Evolutionary conservation across 1,140 invertebrate genomes (phyloP).

Genomic region (Macrotrachela quadricornifera): DNA sequence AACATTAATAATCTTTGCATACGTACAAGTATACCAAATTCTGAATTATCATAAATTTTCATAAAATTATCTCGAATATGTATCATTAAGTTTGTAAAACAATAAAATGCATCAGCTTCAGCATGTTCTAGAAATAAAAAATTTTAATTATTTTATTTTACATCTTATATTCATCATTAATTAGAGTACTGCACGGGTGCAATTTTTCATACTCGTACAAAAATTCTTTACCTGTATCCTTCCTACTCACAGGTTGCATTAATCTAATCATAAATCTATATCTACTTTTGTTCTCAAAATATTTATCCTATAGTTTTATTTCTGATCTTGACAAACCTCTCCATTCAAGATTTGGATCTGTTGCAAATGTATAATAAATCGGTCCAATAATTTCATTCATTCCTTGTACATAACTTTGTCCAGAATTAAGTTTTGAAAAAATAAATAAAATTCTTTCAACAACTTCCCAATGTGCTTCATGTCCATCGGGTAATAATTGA

Average conservation of each 20-base stretch:
- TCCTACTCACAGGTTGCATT: too few relatives aligned
- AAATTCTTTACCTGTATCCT: too few relatives aligned
- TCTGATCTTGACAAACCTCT: too few relatives aligned
- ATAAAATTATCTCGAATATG: conserved; percentile 88
- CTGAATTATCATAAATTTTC: conserved; percentile 64
- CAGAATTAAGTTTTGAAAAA: conserved; percentile 90
- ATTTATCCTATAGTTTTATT: too few relatives aligned
- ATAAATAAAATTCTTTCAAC: conserved; percentile 85
- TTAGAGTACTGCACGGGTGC: too few relatives aligned
- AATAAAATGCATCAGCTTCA: conserved; percentile 90
- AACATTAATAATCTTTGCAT: conserved; percentile 45
- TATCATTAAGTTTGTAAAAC: conserved; percentile 79
- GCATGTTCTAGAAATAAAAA: conserved; percentile 46
- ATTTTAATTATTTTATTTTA: too few relatives aligned
- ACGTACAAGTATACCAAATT: conserved; percentile 34
- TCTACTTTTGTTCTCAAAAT: too few relatives aligned
- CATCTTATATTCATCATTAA: too few relatives aligned
- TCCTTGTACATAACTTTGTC: conserved; percentile 77
- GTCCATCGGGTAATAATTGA: conserved; percentile 16
- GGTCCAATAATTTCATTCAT: conserved; percentile 99
- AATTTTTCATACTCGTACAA: too few relatives aligned
- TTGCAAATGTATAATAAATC: conserved; percentile 88
- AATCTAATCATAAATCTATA: too few relatives aligned
- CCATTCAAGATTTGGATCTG: conserved; percentile 56
- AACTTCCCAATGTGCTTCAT: conserved; percentile 52